Conservation (phyloP, 2,888 invertebrate species). For the Nymphalis c-album region DNA sequence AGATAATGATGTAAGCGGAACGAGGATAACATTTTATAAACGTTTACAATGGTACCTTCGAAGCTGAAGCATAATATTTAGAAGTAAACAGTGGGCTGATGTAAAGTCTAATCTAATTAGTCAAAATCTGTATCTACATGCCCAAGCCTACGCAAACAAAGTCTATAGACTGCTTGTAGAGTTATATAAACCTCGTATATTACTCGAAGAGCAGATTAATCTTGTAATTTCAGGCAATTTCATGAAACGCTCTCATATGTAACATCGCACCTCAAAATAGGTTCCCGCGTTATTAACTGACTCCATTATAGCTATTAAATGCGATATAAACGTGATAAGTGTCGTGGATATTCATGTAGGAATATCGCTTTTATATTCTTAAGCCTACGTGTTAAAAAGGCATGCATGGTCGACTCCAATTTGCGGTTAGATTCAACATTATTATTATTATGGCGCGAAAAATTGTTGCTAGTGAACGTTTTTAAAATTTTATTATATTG, state of each 20-base stretch:
- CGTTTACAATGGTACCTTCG: too few species aligned
- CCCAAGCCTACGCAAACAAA: too few species aligned
- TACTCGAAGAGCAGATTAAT: constrained; percentile 26
- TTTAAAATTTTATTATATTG: constrained; percentile 10
- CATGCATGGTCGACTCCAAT: not conserved
- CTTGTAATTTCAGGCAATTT: constrained; percentile 31
- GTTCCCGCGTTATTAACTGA: constrained; percentile 32
- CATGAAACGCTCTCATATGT: constrained; percentile 27
- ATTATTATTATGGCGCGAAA: constrained; percentile 3
- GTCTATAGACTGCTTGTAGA: not conserved
- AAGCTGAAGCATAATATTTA: too few species aligned
- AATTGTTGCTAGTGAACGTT: constrained; percentile 12
- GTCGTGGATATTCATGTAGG: not conserved
- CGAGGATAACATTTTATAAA: too few species aligned
- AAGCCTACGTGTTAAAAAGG: constrained; percentile 8
- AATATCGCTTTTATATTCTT: constrained; percentile 10
- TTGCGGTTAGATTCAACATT: constrained; percentile 6
- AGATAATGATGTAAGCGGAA: too few species aligned
- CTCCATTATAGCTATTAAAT: constrained; percentile 20
- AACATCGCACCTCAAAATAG: constrained; percentile 32
- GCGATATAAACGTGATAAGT: constrained; percentile 10
- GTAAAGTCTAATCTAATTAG: too few species aligned
- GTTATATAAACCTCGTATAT: constrained; percentile 9
- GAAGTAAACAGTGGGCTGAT: too few species aligned
- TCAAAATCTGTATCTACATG: too few species aligned